Evolutionary conservation across 1,140 invertebrate genomes (phyloP), one percentile per base, ranked within the genome.

Genomic region (Brachionus asplanchnoidis): DNA sequence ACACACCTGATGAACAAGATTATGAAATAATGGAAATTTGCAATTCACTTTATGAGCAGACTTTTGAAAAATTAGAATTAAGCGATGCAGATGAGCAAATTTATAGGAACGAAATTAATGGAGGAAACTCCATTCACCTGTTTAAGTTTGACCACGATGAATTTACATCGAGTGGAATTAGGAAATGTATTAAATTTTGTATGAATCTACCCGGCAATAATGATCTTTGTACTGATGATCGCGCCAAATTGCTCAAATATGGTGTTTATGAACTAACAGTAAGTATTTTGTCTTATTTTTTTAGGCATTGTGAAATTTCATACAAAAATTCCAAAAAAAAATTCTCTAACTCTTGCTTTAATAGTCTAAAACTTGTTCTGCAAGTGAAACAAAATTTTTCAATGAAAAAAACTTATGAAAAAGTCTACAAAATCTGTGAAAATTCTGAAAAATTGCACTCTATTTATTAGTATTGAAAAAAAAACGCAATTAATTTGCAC

Each of bases 161-260:
- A 73, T 84, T 84, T 56, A 84, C 60, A 36, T 32, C 20, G 14
- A 40, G 20, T n/a, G 82, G 82, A 26, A 65, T 84, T 3, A 68
- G 26, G 23, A 46, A 84, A 73, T 84, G 60, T 23, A 56, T 84
- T 11, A 53, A 73, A 32, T 84, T 70, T 73, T 84, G 82, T 36
- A 84, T 84, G 82, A 68, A 84, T 53, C n/a, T 84, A 1, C 82
- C 82, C 2, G 82, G 82, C 3, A 84, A 84, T 53, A 70, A 73
- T 56, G 82, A 84, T 53, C 68, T 84, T 40, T 84, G 60, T 20
- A 84, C 60, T 36, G 60, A 84, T 53, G 82, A 84, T 20, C 40
- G 82, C 3, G 82, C 82, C 23, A 68, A 84, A 36, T 73, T 84
- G 20, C 82, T 84, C 36, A 84, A 84, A 73, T 84, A 68, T 53